These are phyloP conservation scores for Drosophila repleta DNA, from an alignment of 1,140 invertebrate genomes.

Conservation along the genomic window DNA sequence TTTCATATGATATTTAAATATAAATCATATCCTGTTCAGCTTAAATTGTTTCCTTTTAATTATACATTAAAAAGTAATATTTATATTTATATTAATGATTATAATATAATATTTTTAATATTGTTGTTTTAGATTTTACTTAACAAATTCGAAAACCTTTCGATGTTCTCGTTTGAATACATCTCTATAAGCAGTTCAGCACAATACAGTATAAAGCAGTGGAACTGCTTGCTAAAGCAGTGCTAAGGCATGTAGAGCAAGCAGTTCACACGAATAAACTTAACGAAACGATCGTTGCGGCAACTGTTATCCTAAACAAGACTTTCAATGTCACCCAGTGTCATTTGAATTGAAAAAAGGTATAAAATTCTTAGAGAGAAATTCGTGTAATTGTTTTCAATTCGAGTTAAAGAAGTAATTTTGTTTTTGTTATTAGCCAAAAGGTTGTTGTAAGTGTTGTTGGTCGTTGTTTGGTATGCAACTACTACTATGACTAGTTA, in stretches of 20 bases:
- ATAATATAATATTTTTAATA: too few species aligned
- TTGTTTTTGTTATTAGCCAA: slow-evolving; percentile 41
- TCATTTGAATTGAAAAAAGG: not conserved
- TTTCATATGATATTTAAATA: too few species aligned
- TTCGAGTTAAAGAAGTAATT: not conserved
- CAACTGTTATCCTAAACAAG: not conserved
- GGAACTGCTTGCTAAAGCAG: slow-evolving; percentile 10
- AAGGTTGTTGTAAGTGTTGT: slow-evolving; percentile 27
- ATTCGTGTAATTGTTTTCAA: not conserved
- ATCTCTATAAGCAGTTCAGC: slow-evolving; percentile 15
- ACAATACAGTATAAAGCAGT: slow-evolving; percentile 17
- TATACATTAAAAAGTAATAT: too few species aligned
- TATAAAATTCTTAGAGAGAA: not conserved
- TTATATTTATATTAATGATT: too few species aligned
- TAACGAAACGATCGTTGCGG: slow-evolving; percentile 4
- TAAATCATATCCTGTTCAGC: too few species aligned
- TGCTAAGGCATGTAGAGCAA: not conserved
- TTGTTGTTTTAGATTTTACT: too few species aligned
- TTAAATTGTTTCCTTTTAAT: too few species aligned
- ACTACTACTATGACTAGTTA: slow-evolving; percentile 75
- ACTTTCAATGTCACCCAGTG: not conserved
- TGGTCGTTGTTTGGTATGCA: slow-evolving; percentile 70
- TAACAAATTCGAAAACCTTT: not conserved
- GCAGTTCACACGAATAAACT: slow-evolving; percentile 4
- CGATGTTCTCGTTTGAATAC: not conserved